These are phyloP conservation scores for Struthio camelus DNA, from an alignment of 2,113 vertebrate genomes.

Conservation along the genomic window DNA sequence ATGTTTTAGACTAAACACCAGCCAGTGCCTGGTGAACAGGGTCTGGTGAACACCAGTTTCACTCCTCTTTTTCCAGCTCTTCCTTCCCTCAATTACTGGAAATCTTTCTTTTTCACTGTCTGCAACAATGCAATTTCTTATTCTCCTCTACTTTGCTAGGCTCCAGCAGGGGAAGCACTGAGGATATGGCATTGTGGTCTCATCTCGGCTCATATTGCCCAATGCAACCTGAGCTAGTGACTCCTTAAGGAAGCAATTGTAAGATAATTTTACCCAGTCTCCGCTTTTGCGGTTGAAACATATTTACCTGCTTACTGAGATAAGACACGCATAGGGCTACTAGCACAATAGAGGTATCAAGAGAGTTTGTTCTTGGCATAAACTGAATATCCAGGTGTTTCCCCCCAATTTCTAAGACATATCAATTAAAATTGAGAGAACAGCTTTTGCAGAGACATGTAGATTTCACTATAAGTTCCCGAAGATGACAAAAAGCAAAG, in stretches of 20 bases:
- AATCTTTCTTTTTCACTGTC: not conserved
- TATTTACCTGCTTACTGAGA: not conserved
- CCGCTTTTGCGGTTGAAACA: not conserved
- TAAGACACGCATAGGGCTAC: too few relatives aligned
- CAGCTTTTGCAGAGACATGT: not conserved
- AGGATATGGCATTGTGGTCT: not conserved
- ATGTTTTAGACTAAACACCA: rapidly evolving
- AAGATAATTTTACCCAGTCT: not conserved
- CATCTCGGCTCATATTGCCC: not conserved
- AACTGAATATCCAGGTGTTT: not conserved
- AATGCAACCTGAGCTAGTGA: not conserved
- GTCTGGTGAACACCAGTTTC: too few relatives aligned
- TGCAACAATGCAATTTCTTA: not conserved
- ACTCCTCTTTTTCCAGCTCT: not conserved
- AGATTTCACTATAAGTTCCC: not conserved
- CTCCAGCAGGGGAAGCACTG: not conserved
- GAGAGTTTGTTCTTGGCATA: not conserved
- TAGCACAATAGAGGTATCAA: not conserved
- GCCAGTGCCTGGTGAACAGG: too few relatives aligned
- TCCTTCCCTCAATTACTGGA: not conserved
- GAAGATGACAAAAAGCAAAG: not conserved
- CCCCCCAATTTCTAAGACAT: not conserved
- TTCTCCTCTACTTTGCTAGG: not conserved
- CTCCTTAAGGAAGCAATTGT: not conserved
- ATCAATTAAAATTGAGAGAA: not conserved